phyloP scores from a whole-genome alignment of 1,140 invertebrate species.

The Bilobella aurantiaca region DNA sequence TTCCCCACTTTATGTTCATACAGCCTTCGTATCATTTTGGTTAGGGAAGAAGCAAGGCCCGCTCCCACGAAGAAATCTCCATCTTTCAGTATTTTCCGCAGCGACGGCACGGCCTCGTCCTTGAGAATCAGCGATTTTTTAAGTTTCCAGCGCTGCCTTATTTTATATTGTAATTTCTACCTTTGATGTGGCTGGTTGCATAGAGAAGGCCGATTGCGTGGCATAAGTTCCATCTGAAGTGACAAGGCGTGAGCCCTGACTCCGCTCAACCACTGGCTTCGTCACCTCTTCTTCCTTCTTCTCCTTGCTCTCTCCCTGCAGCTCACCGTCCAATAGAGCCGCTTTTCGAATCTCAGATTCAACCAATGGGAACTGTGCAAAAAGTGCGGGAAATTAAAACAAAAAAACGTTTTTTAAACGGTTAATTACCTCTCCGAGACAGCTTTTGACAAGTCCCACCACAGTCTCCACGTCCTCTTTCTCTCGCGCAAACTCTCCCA shows the following conservation, averaged over 20 bases:
- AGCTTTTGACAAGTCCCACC: conserved; percentile 60
- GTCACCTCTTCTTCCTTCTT: conserved; percentile 40
- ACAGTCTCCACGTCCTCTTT: conserved; percentile 68
- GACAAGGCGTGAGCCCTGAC: conserved; percentile 47
- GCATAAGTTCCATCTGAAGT: conserved; percentile 98
- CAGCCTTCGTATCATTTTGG: conserved; percentile 70
- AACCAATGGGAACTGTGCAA: conserved; percentile 63
- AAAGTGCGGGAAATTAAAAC: conserved; percentile 15
- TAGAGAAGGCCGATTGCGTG: conserved; percentile 90
- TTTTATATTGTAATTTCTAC: too few relatives aligned
- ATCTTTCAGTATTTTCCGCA: conserved; percentile 79
- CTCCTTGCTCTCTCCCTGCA: conserved; percentile 44
- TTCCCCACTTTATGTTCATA: not conserved
- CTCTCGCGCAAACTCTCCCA: conserved; percentile 85
- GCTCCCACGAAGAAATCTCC: conserved; percentile 96
- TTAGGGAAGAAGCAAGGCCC: conserved; percentile 75
- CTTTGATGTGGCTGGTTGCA: conserved; percentile 50
- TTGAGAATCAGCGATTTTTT: too few relatives aligned
- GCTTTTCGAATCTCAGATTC: conserved; percentile 72
- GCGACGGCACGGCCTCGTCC: conserved; percentile 47
- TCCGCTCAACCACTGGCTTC: conserved; percentile 26
- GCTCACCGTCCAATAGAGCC: conserved; percentile 43
- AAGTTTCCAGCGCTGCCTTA: too few relatives aligned
- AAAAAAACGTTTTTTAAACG: conserved; percentile 1
- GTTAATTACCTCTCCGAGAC: conserved; percentile 59